These are phyloP conservation scores for Scaptomyza montana DNA, from an alignment of 1,140 invertebrate species.

Conservation along the genomic window DNA sequence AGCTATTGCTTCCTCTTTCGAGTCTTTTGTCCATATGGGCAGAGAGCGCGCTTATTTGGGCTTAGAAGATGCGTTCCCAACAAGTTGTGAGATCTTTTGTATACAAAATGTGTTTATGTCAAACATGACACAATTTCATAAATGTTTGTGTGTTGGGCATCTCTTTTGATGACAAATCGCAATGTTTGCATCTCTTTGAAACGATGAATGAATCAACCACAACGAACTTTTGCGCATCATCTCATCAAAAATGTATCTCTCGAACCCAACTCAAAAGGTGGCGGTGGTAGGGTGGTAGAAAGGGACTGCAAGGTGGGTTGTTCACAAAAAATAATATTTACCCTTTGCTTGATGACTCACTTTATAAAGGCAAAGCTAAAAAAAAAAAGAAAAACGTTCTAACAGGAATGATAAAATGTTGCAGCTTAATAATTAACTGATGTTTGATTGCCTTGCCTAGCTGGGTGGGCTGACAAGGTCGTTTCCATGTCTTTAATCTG, in stretches of 20 bases:
- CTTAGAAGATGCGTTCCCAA: conserved; percentile 45
- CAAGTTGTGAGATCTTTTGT: conserved; percentile 59
- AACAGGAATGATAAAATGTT: conserved; percentile 1
- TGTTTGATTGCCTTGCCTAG: neutral
- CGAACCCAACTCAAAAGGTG: too few relatives aligned
- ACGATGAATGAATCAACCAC: conserved; percentile 62
- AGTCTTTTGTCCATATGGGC: conserved; percentile 39
- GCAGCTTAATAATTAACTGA: neutral
- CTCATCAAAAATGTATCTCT: conserved; percentile 47
- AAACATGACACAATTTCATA: conserved; percentile 59
- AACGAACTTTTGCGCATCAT: neutral
- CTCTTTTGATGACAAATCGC: conserved; percentile 61
- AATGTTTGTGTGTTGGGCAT: conserved; percentile 1
- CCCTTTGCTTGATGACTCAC: conserved; percentile 31
- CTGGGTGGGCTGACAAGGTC: conserved; percentile 29
- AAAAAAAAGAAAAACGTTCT: neutral
- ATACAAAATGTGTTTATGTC: conserved; percentile 49
- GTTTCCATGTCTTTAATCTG: conserved; percentile 18
- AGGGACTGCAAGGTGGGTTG: neutral
- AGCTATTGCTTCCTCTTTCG: conserved; percentile 19
- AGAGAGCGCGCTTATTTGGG: conserved; percentile 17
- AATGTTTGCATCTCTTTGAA: conserved; percentile 57
- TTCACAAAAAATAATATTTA: conserved; percentile 43
- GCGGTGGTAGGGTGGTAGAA: neutral
- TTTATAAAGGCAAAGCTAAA: neutral